Evolutionary conservation across 2,797 vertebrate genomes (phyloP), one percentile per base, ranked within the genome.

Genomic region (Chaetophractus vellerosus): DNA sequence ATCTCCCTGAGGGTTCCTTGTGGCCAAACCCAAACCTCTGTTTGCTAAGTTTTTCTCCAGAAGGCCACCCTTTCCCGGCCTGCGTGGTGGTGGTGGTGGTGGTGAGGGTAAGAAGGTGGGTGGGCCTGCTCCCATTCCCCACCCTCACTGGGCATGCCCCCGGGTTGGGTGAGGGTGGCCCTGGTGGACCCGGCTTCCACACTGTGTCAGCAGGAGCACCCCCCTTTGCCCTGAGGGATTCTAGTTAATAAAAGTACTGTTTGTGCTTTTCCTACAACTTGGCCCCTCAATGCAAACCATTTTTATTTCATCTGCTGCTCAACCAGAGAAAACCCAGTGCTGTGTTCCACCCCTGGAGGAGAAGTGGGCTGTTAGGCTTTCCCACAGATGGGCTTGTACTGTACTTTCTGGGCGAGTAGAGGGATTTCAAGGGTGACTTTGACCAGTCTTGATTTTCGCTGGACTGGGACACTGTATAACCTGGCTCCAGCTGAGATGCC

Each of bases 291-390:
- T 31, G 33, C 11, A 74, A 50, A 80, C 76, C 28, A 18, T 75
- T 75, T 95, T 52, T 81, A 48, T 79, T 45, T 64, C 36, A 79
- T 91, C 69, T 50, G 78, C 69, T 21, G 55, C 50, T 91, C 75
- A 19, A 1, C 41, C 69, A 41, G 33, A 83, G 75, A 57, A 69
- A 59, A 31, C 3, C 8, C 36, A 1, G 26, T 1, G 2, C 1
- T 45, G 10, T 21, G 24, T 90, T 75, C 79, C 81, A 55, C 6
- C 24, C 33, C 69, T 1, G 55, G 95, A 63, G 86, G 74, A 78
- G 23, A 31, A 68, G 57, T 75, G 16, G 84, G 50, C 79, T 59
- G 57, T 16, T 3, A 24, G 23, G 1, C 48, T 21, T 55, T 26
- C 6, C 59, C 38, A 31, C 26, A 88, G 26, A 52, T 61, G 55